Evolutionary conservation across 35 echinoderm and acorn worm species (phyloP).

Genomic region (Nesometra sesokonis): DNA sequence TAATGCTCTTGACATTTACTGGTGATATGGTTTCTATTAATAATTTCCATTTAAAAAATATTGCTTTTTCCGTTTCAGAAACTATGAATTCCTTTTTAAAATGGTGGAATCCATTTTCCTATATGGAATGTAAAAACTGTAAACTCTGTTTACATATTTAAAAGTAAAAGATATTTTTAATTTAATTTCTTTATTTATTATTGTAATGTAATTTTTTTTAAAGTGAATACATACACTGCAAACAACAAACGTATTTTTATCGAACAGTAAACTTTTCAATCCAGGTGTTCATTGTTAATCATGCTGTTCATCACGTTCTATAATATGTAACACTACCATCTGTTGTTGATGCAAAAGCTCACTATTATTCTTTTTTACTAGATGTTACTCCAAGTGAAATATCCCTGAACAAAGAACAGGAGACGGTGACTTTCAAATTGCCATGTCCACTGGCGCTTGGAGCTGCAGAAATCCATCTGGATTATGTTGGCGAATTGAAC

Average conservation of each 20-base stretch:
- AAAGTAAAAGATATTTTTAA: too few relatives aligned
- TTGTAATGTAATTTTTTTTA: not conserved
- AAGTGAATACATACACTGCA: not conserved
- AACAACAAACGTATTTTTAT: not conserved
- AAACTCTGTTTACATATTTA: too few relatives aligned
- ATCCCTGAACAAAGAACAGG: slow-evolving; percentile 62
- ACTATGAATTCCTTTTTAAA: too few relatives aligned
- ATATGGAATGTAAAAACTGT: too few relatives aligned
- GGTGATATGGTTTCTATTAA: too few relatives aligned
- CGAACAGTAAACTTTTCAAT: not conserved
- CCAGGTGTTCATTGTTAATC: not conserved
- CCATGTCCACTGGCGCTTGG: slow-evolving; percentile 26
- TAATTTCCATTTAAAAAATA: too few relatives aligned
- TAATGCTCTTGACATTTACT: too few relatives aligned
- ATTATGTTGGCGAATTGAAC: slow-evolving; percentile 87
- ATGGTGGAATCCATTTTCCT: too few relatives aligned
- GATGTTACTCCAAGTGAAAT: slow-evolving; percentile 47
- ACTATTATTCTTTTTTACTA: slow-evolving; percentile 6
- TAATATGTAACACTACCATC: not conserved
- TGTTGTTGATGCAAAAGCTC: not conserved
- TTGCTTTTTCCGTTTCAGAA: too few relatives aligned
- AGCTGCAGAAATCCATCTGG: slow-evolving; percentile 44
- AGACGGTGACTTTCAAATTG: slow-evolving; percentile 65
- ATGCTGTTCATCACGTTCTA: not conserved
- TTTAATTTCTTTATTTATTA: too few relatives aligned